Percentiles rank a stretch among this genome's conserved stretches.
These are phyloP conservation scores for Coenobita brevimanus DNA, from an alignment of 1,140 invertebrate species.

Conservation along the genomic window DNA sequence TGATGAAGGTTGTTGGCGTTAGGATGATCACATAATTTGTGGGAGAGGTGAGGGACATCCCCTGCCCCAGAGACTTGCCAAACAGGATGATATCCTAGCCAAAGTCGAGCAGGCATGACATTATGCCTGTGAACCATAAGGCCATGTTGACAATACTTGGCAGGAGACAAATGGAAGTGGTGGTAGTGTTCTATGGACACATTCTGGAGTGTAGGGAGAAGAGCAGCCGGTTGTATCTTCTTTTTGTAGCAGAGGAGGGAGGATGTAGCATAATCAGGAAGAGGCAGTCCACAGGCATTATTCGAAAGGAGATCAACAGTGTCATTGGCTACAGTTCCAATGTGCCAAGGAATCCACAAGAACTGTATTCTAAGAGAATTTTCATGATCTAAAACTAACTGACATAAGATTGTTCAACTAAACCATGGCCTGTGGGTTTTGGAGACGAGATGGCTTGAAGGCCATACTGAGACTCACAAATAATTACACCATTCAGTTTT, in stretches of 20 bases:
- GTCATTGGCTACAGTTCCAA: background rate
- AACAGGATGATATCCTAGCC: slow-evolving; percentile 19
- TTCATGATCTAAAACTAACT: background rate
- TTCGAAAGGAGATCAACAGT: background rate
- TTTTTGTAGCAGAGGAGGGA: background rate
- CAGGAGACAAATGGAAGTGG: background rate
- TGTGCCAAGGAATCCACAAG: background rate
- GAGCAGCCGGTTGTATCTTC: background rate
- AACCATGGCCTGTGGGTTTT: background rate
- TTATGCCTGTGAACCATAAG: no score
- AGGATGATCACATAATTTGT: background rate
- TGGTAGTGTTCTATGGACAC: slow-evolving; percentile 11
- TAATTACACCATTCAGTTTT: background rate
- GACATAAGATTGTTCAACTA: background rate
- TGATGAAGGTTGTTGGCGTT: background rate
- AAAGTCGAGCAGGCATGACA: background rate
- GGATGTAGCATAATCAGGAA: background rate
- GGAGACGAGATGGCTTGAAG: no score
- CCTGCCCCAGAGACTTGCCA: background rate
- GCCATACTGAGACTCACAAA: no score
- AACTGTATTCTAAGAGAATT: background rate
- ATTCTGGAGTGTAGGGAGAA: background rate
- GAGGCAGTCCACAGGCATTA: background rate
- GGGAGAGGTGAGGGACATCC: slow-evolving; percentile 1
- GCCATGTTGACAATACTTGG: background rate